Evolutionary conservation across 2,113 vertebrate genomes (phyloP).

Genomic region (Dromas ardeola): DNA sequence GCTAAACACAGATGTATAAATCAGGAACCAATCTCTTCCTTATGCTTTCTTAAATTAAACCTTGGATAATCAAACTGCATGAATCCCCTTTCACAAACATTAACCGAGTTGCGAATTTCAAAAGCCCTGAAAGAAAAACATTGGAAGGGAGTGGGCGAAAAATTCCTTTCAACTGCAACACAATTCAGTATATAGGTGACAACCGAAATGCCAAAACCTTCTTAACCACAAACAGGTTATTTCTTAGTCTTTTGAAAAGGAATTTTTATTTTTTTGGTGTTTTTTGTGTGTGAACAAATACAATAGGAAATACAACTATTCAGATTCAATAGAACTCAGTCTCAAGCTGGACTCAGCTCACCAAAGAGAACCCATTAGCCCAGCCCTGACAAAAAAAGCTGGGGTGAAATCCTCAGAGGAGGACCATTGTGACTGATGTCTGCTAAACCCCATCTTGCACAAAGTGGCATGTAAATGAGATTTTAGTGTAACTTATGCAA

Average conservation of each 20-base stretch:
- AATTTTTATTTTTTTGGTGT: neutral
- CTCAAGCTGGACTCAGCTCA: neutral
- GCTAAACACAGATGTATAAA: neutral
- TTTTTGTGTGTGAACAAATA: neutral
- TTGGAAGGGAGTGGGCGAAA: neutral
- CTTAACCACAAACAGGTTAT: too few species aligned
- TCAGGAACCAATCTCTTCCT: neutral
- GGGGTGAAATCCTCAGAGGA: neutral
- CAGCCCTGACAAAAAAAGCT: neutral
- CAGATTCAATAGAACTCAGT: neutral
- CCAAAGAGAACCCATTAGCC: neutral
- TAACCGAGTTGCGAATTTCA: neutral
- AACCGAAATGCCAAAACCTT: neutral
- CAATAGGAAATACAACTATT: neutral
- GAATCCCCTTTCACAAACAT: neutral
- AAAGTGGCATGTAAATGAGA: accelerated
- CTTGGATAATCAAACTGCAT: neutral
- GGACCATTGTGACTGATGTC: accelerated
- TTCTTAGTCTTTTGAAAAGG: neutral
- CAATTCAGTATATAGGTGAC: neutral
- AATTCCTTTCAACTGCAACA: neutral
- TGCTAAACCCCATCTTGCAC: neutral
- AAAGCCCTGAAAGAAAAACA: neutral
- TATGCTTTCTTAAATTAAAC: neutral
- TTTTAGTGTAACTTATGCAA: neutral